These are phyloP conservation scores for Machimus rusticus DNA, from an alignment of 2,888 invertebrate genomes.

Conservation along the genomic window DNA sequence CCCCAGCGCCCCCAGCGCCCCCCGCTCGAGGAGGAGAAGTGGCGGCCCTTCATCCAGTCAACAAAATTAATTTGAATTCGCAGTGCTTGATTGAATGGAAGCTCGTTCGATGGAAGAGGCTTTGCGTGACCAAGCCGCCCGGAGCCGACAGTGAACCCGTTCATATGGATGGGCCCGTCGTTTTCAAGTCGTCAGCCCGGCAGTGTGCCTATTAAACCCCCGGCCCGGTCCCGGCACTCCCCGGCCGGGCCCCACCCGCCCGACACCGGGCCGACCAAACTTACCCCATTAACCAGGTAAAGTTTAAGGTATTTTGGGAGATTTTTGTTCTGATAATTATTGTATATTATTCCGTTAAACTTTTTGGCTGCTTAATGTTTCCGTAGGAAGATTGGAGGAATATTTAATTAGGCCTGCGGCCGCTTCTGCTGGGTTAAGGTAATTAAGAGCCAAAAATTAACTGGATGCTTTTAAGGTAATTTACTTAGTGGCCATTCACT, in stretches of 20 bases:
- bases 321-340: constrained; percentile 17
- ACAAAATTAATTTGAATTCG: constrained; percentile 27
- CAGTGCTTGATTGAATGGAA: constrained; percentile 12
- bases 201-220: not conserved
- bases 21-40: not conserved
- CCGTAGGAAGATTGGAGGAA: not conserved
- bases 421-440: not conserved
- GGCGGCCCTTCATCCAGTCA: not conserved
- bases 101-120: constrained; percentile 1
- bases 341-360: constrained; percentile 14
- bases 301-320: constrained; percentile 13
- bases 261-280: not conserved
- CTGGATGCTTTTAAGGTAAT: not conserved
- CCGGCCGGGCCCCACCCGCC: not conserved
- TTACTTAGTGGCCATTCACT: not conserved
- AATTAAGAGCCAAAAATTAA: not conserved
- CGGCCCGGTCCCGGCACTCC: not conserved
- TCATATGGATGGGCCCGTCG: not conserved
- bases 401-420: not conserved
- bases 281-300: constrained; percentile 6
- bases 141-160: not conserved
- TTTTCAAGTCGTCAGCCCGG: not conserved
- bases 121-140: constrained; percentile 12
- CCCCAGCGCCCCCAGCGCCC: not conserved
- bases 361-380: constrained; percentile 20